phyloP scores from a whole-genome alignment of 2,113 vertebrate genomes.

The Piprites chloris region DNA sequence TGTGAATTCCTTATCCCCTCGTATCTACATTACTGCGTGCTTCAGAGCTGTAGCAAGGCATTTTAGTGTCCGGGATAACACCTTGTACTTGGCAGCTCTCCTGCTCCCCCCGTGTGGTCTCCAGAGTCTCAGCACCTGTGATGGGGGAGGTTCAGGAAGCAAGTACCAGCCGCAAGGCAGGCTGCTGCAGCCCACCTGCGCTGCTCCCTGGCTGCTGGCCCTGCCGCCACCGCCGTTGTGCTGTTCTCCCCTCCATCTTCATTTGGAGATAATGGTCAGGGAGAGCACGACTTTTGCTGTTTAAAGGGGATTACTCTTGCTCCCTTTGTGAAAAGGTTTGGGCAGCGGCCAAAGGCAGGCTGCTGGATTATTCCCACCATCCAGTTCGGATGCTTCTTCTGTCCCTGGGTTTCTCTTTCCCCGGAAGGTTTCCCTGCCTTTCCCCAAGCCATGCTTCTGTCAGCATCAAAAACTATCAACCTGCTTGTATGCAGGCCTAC shows the following conservation, averaged over 20 bases:
- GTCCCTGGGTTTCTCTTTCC: neutral
- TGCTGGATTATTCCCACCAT: accelerated
- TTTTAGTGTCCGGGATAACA: slow-evolving; percentile 15
- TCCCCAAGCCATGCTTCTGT: neutral
- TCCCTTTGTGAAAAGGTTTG: neutral
- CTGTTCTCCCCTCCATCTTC: neutral
- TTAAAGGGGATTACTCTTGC: neutral
- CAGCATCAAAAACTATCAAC: accelerated
- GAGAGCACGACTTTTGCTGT: neutral
- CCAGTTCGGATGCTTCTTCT: neutral
- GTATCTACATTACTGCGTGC: neutral
- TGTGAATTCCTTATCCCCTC: slow-evolving; percentile 23
- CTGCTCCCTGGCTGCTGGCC: neutral
- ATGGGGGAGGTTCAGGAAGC: neutral
- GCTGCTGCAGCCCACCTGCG: neutral
- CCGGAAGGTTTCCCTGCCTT: neutral
- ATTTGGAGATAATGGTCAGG: neutral
- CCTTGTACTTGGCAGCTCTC: slow-evolving; percentile 49
- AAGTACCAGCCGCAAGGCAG: neutral
- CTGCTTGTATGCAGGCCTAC: neutral
- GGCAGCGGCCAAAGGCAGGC: neutral
- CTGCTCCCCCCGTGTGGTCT: neutral
- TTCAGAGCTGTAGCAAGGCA: neutral
- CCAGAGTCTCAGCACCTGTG: slow-evolving; percentile 8
- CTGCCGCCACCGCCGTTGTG: accelerated